A percentile compares a stretch with the other conserved stretches of the same genome.
These are phyloP conservation scores for Bombylius discolor DNA, from an alignment of 2,888 invertebrate species.

Conservation along the genomic window DNA sequence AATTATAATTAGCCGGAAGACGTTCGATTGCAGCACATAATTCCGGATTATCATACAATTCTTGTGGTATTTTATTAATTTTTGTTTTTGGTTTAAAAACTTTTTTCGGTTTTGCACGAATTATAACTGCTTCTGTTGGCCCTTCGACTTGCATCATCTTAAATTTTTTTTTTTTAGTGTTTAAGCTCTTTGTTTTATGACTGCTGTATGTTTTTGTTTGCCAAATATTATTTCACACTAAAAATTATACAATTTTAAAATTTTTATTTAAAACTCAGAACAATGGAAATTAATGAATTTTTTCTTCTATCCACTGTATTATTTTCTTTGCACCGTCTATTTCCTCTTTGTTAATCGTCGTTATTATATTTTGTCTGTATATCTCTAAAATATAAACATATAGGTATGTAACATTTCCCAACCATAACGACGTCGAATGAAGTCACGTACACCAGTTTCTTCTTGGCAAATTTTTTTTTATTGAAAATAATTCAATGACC, in stretches of 20 bases:
- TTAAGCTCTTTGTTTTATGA: too few species aligned
- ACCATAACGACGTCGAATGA: constrained; percentile 2
- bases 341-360: too few species aligned
- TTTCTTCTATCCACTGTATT: too few species aligned
- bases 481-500: background rate
- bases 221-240: too few species aligned
- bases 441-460: constrained; percentile 8
- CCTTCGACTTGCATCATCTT: constrained; percentile 5
- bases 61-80: constrained; percentile 69
- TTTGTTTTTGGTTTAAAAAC: constrained; percentile 62
- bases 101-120: constrained; percentile 69
- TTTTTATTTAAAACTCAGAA: too few species aligned
- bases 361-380: too few species aligned
- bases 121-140: constrained; percentile 41
- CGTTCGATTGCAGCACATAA: constrained; percentile 58
- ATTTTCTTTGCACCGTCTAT: too few species aligned
- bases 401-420: background rate
- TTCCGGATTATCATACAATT: constrained; percentile 58
- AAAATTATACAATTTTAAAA: too few species aligned
- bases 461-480: background rate
- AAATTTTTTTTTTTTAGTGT: background rate
- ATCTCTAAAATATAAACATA: too few species aligned
- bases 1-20: constrained; percentile 90
- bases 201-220: too few species aligned
- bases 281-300: too few species aligned